phyloP scores from a whole-genome alignment of 1,140 invertebrate genomes.

The Scaptodrosophila lebanonensis region DNA sequence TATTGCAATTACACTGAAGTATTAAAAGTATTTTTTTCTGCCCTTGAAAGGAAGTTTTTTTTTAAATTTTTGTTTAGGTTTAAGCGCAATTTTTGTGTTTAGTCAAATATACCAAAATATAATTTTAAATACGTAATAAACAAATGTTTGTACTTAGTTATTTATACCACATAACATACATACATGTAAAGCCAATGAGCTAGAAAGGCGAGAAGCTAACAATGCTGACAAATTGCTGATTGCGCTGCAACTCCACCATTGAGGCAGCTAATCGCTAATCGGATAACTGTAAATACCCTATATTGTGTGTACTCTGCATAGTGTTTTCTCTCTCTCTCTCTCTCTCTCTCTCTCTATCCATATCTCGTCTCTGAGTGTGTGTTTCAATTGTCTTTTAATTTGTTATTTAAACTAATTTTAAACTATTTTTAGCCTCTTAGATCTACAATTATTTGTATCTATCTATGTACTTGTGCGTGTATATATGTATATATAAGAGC shows the following conservation, averaged over 20 bases:
- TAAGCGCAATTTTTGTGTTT: slow-evolving; percentile 26
- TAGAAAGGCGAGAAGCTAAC: no score
- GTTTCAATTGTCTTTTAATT: slow-evolving; percentile 12
- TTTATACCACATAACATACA: no score
- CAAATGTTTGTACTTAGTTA: slow-evolving; percentile 23
- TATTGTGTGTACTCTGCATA: no score
- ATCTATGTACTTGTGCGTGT: slow-evolving; percentile 9
- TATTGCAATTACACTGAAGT: no score
- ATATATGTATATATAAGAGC: slow-evolving; percentile 20
- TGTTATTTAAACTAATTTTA: slow-evolving; percentile 29
- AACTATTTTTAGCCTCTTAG: slow-evolving; percentile 16
- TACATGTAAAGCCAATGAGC: no score
- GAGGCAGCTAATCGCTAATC: no score
- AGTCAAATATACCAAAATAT: slow-evolving; percentile 35
- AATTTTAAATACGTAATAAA: slow-evolving; percentile 10
- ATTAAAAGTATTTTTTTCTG: slow-evolving; percentile 57
- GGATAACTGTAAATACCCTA: no score
- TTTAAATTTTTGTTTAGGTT: slow-evolving; percentile 32
- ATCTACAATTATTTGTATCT: slow-evolving; percentile 8
- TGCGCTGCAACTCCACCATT: no score
- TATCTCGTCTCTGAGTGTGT: slow-evolving; percentile 5
- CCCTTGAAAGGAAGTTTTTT: slow-evolving; percentile 4
- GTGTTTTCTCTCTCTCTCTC: no score
- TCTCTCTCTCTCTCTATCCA: no score
- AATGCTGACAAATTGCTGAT: slow-evolving; percentile 24